Conservation (phyloP, 2,888 invertebrate species). For the Pachycephus smyrnensis region DNA sequence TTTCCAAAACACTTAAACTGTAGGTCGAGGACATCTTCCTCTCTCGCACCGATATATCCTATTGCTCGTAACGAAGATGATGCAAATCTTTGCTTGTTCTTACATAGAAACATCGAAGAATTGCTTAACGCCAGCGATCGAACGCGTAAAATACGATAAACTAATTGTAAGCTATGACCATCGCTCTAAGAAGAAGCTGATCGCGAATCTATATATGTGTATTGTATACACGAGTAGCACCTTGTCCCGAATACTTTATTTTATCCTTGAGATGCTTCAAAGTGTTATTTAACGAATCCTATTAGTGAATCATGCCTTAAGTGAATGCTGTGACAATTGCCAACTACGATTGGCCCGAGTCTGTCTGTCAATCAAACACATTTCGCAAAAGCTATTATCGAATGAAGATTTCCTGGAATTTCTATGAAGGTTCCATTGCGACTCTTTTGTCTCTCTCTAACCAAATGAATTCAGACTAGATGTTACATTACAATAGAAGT, state of each 20-base stretch:
- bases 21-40: not conserved
- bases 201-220: not conserved
- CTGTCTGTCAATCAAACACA: not conserved
- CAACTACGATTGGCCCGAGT: not conserved
- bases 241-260: not conserved
- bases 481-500: not conserved
- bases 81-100: not conserved
- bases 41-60: not conserved
- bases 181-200: not conserved
- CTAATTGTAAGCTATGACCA: not conserved
- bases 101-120: not conserved
- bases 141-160: not conserved
- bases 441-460: not conserved
- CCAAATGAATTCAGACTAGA: not conserved
- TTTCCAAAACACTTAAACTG: not conserved
- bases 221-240: not conserved
- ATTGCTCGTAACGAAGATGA: not conserved
- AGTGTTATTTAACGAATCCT: not conserved
- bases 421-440: not conserved
- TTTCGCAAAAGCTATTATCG: not conserved
- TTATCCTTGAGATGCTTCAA: not conserved
- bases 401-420: not conserved
- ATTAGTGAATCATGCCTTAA: not conserved
- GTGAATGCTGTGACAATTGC: not conserved
- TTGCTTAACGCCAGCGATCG: not conserved